These are phyloP conservation scores for Hippocampus abdominalis DNA, from an alignment of 2,113 vertebrate species.

Conservation along the genomic window DNA sequence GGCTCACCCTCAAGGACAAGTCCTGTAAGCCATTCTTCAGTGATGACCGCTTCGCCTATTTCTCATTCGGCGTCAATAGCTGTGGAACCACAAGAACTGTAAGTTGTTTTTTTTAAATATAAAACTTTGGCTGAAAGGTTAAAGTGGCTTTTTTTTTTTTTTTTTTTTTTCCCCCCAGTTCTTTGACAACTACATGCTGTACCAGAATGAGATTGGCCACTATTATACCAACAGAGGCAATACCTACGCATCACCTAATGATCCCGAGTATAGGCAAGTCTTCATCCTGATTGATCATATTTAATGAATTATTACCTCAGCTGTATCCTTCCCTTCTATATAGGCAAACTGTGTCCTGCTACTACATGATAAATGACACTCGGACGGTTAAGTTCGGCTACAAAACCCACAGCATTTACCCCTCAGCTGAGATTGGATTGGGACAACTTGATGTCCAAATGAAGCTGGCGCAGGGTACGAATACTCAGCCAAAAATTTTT, in stretches of 20 bases:
- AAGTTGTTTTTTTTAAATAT: neutral
- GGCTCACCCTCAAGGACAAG: constrained; percentile 62
- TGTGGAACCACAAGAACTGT: constrained; percentile 72
- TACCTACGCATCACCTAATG: neutral
- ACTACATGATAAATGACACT: constrained; percentile 59
- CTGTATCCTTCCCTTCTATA: neutral
- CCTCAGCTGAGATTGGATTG: constrained; percentile 45
- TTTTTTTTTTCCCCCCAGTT: constrained; percentile 49
- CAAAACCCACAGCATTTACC: constrained; percentile 22
- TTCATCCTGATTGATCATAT: neutral
- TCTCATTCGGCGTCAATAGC: constrained; percentile 59
- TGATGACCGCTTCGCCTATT: constrained; percentile 60
- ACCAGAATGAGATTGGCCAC: constrained; percentile 67
- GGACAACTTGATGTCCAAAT: constrained; percentile 64
- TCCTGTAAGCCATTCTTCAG: constrained; percentile 64
- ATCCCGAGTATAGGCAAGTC: constrained; percentile 57
- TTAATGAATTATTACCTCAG: neutral
- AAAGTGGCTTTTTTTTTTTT: no score
- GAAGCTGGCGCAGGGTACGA: constrained; percentile 56
- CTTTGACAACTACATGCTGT: constrained; percentile 59
- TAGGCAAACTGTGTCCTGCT: constrained; percentile 65
- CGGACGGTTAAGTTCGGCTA: constrained; percentile 41
- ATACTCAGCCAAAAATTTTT: accelerated
- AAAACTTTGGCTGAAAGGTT: neutral
- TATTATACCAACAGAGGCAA: neutral